Evolutionary conservation across 53 echinoderm and acorn worm species (phyloP), one percentile per base, ranked within the genome.

Genomic region (Holothuria leucospilota): DNA sequence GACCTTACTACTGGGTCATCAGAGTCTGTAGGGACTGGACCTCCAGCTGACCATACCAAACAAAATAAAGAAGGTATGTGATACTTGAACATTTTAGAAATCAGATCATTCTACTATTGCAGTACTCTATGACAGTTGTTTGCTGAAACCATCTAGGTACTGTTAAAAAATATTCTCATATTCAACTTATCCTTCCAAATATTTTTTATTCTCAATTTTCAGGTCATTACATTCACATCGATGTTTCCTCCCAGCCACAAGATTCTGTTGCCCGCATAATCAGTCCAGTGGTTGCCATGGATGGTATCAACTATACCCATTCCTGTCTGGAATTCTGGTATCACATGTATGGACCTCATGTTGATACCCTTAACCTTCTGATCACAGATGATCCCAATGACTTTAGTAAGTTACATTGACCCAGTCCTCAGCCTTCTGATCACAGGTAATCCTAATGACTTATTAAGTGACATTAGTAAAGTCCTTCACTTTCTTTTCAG

Each of bases 321-420:
- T 93, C 87, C 71, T 93, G 93, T 66, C 71, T 93, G 87, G 90
- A 87, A 64, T 93, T 93, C 85, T 93, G 93, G 93, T 93, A 93
- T 58, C 93, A 93, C 73, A 93, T 93, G 93, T 87, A 90, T 21
- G 93, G 93, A 25, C 87, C 87, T 26, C 90, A 93, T 38, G 87
- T 93, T 11, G 72, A 90, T n/a, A 39, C 69, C 8, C 85, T 93
- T 20, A 90, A 93, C 27, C 63, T 94, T 25, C 62, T 68, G 68
- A 81, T 72, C 16, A 64, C 83, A 0, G 82, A 53, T 23, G 51
- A 59, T 29, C 51, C 58, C 25, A 59, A 23, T 26, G 24, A 62
- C 41, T 65, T 82, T 20, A 41, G 82, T 82, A 26, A 82, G 82
- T 82, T 13, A 56, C 0, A 46, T 8, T 46, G 11, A 9, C 46